A percentile compares a stretch with the other conserved stretches of the same genome.
Conservation (phyloP, 2,888 invertebrate species). For the Heliconius cydno region DNA sequence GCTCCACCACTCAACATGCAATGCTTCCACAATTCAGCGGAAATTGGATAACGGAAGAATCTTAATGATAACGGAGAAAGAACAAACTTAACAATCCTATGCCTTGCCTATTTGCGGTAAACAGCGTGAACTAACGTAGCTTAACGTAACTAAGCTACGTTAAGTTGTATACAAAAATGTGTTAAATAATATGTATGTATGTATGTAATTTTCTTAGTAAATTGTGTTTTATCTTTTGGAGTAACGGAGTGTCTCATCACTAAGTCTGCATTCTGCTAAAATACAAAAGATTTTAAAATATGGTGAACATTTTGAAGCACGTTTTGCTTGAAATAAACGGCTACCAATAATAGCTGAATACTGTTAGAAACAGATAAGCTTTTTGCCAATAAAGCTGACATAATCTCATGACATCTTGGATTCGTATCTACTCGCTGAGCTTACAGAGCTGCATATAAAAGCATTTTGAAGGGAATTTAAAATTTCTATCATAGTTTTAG, state of each 20-base stretch:
- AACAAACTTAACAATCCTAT: no score
- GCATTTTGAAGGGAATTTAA: background rate
- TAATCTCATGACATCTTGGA: constrained; percentile 17
- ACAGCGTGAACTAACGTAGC: no score
- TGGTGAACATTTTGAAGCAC: background rate
- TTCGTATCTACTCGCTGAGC: constrained; percentile 18
- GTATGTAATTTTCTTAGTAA: no score
- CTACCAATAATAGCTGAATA: constrained; percentile 13
- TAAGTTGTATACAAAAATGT: no score
- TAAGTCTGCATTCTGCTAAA: background rate
- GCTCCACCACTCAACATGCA: no score
- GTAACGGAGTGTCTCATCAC: background rate
- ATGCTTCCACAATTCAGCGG: no score
- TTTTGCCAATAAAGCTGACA: constrained; percentile 22
- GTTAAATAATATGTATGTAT: no score
- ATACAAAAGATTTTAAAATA: background rate
- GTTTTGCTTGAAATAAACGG: constrained; percentile 4
- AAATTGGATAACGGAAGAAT: no score
- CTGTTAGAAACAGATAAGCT: constrained; percentile 23
- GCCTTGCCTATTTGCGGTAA: no score
- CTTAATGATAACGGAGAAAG: no score
- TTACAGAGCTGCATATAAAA: constrained; percentile 2
- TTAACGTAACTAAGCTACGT: no score
- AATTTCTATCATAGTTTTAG: background rate
- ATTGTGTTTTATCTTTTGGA: no score